Conservation (phyloP, 2,797 vertebrate species). For the Phoxinus dragarum region DNA sequence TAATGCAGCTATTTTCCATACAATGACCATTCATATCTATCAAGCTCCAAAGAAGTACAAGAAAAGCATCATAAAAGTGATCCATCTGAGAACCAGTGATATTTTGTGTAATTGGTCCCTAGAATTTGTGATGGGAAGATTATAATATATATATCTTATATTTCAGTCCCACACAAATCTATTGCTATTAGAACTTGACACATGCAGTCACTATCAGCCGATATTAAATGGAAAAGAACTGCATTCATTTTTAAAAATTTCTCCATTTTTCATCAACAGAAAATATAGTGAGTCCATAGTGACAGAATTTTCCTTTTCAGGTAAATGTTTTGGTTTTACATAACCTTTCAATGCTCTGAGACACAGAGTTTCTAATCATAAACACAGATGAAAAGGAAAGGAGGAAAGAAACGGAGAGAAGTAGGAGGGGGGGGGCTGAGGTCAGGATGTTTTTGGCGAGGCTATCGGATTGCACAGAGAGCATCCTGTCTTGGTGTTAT, state of each 20-base stretch:
- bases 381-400: slow-evolving; percentile 35
- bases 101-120: background rate
- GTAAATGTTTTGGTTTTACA: background rate
- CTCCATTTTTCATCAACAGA: background rate
- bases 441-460: slow-evolving; percentile 77
- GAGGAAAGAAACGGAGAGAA: slow-evolving; percentile 28
- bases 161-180: background rate
- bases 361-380: slow-evolving; percentile 38
- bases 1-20: background rate
- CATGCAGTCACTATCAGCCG: background rate
- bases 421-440: slow-evolving; percentile 64
- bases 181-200: background rate
- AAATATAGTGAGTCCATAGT: background rate
- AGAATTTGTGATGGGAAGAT: background rate
- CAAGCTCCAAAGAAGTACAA: background rate
- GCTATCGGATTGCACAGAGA: slow-evolving; percentile 80
- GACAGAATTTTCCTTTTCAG: background rate
- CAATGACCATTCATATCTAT: background rate
- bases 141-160: too few species aligned
- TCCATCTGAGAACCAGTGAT: background rate
- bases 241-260: background rate
- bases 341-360: background rate
- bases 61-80: background rate
- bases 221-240: background rate
- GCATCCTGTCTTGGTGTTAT: slow-evolving; percentile 80